Base-by-base conservation (phyloP, 1,140 invertebrate species). In the Drosophila serrata region DNA sequence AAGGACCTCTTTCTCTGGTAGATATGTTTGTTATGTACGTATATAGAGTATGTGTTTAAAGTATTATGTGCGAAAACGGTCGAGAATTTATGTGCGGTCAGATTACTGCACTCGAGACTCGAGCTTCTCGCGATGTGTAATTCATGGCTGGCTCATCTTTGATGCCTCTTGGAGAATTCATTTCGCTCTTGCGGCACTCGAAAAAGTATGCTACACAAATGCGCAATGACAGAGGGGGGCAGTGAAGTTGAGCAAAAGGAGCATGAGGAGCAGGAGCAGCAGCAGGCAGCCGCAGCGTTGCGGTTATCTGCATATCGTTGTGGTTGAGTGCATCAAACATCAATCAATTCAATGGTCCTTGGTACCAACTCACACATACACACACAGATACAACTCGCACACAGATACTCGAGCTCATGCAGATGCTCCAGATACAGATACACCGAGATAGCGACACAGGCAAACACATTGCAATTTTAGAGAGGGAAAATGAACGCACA, bases 261-360 rank as follows among this genome's bases (percentile, higher is more conserved):
- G 29, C 13, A 19, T 24, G 5, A 55, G 43, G 9, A 33, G 46
- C 31, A 72, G 22, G 39, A 15, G 22, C 55, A 74, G 70, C 63
- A 64, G 56, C 7, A 67, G 75, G 77, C 77, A 73, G 58, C 62
- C 70, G 72, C 75, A 82, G 75, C 75, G 75, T 63, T 86, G 82
- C 76, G 85, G 84, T 88, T 90, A 84, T 80, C 80, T 82, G 82
- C 85, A 87, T 90, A 82, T 87, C 80, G 84, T 84, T 84, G 80
- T 80, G 82, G 82, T 86, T 87, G 82, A 87, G 82, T 86, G 85
- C 85, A 87, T 87, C 84, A 87, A 87, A 90, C 84, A 87, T 87
- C 84, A 87, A 87, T 87, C 84, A 87, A 87, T 84, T 87, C 84
- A 90, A 87, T 90, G 84, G 72, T 80, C 84, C 84, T 87, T 69